A percentile compares a stretch with the other conserved stretches of the same genome.
Evolutionary conservation across 2,797 vertebrate genomes (phyloP).

Genomic region (Cyprinella venusta): DNA sequence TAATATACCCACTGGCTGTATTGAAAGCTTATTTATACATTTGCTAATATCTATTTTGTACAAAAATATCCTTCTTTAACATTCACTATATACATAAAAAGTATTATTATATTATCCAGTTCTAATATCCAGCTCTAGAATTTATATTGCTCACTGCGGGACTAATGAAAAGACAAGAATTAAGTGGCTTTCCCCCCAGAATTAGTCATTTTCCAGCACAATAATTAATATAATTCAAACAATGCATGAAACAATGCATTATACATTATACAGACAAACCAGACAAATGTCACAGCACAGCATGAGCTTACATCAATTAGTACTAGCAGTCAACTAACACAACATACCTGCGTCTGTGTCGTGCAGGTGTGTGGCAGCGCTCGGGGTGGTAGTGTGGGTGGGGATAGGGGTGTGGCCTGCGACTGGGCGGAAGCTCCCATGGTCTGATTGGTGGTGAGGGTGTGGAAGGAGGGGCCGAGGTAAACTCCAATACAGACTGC

Average conservation of each 20-base stretch:
- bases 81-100: too few species aligned
- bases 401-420: constrained; percentile 87
- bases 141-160: background rate
- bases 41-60: background rate
- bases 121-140: background rate
- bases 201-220: background rate
- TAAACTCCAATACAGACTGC: constrained; percentile 90
- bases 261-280: background rate
- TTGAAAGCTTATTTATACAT: too few species aligned
- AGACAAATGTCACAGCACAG: background rate
- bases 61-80: too few species aligned
- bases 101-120: background rate
- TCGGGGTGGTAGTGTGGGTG: constrained; percentile 90
- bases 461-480: constrained; percentile 87
- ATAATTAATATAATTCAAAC: background rate
- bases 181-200: background rate
- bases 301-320: background rate
- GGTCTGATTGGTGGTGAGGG: constrained; percentile 96
- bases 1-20: background rate
- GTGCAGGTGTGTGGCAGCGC: constrained; percentile 91
- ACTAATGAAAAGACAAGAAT: background rate
- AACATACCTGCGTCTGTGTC: constrained; percentile 91
- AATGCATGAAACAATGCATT: background rate
- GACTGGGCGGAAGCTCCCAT: constrained; percentile 94
- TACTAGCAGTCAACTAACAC: background rate